A percentile compares a stretch with the other conserved stretches of the same genome.
phyloP scores from a whole-genome alignment of 2,113 vertebrate species.

The Festucalex cinctus region DNA sequence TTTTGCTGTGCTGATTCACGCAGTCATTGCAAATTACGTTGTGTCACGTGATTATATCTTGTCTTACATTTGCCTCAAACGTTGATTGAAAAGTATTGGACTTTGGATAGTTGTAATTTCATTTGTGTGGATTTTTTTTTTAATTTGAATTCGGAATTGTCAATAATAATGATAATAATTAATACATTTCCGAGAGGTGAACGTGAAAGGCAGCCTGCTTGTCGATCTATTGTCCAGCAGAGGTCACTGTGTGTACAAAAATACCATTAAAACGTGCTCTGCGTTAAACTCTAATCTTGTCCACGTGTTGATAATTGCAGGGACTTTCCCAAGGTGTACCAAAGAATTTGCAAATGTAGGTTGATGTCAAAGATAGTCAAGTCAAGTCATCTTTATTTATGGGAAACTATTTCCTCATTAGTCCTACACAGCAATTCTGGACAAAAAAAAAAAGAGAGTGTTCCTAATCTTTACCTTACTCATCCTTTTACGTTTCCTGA shows the following conservation, averaged over 20 bases:
- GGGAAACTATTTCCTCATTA: background rate
- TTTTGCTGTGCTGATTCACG: no score
- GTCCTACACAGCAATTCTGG: background rate
- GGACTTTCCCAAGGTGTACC: constrained; percentile 38
- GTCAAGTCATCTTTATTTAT: background rate
- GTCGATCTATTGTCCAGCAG: constrained; percentile 37
- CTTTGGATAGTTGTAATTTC: no score
- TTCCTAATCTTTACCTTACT: background rate
- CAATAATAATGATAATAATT: no score
- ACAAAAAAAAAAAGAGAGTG: background rate
- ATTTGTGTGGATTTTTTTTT: no score
- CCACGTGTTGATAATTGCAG: background rate
- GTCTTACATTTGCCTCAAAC: no score
- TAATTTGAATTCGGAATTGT: no score
- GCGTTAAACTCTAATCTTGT: constrained; percentile 4
- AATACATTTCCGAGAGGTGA: no score
- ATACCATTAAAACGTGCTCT: constrained; percentile 6
- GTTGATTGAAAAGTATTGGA: no score
- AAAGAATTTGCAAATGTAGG: background rate
- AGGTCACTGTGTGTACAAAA: constrained; percentile 32
- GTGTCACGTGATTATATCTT: no score
- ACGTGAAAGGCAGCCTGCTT: no score
- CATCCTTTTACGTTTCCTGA: no score
- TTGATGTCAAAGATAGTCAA: background rate
- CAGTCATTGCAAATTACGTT: no score